These are phyloP conservation scores for Drosophila diplacantha DNA, from an alignment of 2,888 invertebrate species.

Conservation along the genomic window DNA sequence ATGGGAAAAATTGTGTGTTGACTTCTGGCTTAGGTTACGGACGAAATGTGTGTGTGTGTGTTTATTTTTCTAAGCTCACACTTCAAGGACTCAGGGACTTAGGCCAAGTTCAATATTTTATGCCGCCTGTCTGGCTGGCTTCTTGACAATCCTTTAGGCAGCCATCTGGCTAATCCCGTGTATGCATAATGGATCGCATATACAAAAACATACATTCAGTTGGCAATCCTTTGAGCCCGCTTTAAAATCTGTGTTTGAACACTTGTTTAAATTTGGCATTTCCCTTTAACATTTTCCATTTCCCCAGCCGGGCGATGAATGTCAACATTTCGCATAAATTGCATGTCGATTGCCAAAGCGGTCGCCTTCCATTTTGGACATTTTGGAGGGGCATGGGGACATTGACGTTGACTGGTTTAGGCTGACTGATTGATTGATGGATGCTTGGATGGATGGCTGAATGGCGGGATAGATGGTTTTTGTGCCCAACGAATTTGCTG, in stretches of 20 bases:
- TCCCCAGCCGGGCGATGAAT: conserved; percentile 55
- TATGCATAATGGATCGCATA: conserved; percentile 31
- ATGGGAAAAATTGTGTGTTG: conserved; percentile 10
- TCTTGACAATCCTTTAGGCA: conserved; percentile 12
- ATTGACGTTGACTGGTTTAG: conserved; percentile 38
- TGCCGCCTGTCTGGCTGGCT: conserved; percentile 9
- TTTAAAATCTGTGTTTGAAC: conserved; percentile 55
- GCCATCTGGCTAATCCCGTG: conserved; percentile 33
- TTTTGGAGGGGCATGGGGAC: conserved; percentile 3
- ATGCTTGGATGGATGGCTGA: conserved; percentile 22
- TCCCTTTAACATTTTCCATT: conserved; percentile 21
- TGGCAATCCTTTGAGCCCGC: conserved; percentile 52
- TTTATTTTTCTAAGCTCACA: conserved; percentile 6
- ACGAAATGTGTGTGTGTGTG: conserved; percentile 2
- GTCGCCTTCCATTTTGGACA: conserved; percentile 21
- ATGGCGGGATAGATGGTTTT: conserved; percentile 28
- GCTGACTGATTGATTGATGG: conserved; percentile 58
- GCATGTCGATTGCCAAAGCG: conserved; percentile 48
- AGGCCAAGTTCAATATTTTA: conserved; percentile 9
- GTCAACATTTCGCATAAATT: conserved; percentile 70
- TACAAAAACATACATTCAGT: conserved; percentile 15
- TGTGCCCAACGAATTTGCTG: conserved; percentile 31
- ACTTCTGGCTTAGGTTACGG: conserved; percentile 18
- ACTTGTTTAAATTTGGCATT: conserved; percentile 51
- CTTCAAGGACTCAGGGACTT: conserved; percentile 2